Conservation (phyloP, 2,797 vertebrate species). For the Lithobates pipiens region DNA sequence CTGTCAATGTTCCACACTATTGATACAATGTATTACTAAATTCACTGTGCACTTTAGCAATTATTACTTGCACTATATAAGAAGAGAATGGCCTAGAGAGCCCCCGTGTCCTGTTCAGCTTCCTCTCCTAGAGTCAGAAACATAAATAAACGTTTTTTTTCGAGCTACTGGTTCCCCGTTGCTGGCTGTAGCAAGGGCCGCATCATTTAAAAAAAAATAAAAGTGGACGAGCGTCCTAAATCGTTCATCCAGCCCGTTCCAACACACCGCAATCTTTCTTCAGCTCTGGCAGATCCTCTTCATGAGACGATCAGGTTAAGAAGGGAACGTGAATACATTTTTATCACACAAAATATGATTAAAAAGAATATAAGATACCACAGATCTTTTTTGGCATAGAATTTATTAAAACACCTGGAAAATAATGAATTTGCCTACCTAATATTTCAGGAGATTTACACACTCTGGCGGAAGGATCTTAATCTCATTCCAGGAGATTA, state of each 20-base stretch:
- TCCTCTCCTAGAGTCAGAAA: background rate
- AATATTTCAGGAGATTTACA: slow-evolving; percentile 23
- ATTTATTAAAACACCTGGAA: slow-evolving; percentile 12
- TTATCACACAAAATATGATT: background rate
- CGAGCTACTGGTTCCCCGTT: background rate
- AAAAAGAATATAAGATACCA: background rate
- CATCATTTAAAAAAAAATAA: background rate
- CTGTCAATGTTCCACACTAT: no score
- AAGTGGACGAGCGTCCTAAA: background rate
- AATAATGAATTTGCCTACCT: slow-evolving; percentile 28
- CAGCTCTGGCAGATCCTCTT: background rate
- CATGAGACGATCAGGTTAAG: background rate
- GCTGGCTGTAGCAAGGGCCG: background rate
- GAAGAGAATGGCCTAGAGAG: background rate
- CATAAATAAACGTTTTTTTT: background rate
- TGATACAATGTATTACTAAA: no score
- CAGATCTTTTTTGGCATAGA: background rate
- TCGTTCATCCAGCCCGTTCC: background rate
- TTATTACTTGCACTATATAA: background rate
- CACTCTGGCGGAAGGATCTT: background rate
- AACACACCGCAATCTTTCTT: background rate
- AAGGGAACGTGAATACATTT: background rate
- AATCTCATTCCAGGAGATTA: slow-evolving; percentile 12
- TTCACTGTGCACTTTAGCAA: no score
- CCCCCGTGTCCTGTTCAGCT: background rate